Evolutionary conservation across 2,797 vertebrate species (phyloP).

Genomic region (Australoheros facetus): DNA sequence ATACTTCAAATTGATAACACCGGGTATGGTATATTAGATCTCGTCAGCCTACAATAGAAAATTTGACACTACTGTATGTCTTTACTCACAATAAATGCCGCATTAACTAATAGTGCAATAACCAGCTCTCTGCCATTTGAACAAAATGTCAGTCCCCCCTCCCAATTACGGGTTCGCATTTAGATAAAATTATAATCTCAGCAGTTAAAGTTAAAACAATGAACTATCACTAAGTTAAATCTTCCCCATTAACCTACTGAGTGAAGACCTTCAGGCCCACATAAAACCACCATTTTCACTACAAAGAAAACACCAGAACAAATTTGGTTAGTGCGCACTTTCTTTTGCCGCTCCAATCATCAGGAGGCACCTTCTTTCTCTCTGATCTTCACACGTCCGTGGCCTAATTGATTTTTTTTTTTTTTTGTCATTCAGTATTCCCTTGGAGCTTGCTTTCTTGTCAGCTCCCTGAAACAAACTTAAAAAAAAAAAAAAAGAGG

Average conservation of each 20-base stretch:
- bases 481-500: conserved; percentile 63
- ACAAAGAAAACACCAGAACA: conserved; percentile 75
- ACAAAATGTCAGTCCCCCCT: background rate
- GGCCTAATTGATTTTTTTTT: conserved; percentile 87
- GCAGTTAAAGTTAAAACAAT: background rate
- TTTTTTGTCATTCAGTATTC: conserved; percentile 83
- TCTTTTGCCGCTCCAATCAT: conserved; percentile 69
- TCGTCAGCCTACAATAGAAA: background rate
- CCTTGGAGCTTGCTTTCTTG: conserved; percentile 79
- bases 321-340: conserved; percentile 76
- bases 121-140: fast-evolving
- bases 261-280: conserved; percentile 8
- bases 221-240: background rate
- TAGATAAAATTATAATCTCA: background rate
- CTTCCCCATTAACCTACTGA: background rate
- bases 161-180: background rate
- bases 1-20: background rate
- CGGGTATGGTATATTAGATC: background rate
- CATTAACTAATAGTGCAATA: background rate
- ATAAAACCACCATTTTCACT: conserved; percentile 54
- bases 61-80: background rate
- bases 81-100: background rate
- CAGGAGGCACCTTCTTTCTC: conserved; percentile 67
- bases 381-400: conserved; percentile 81
- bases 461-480: conserved; percentile 81